A percentile compares a stretch with the other conserved stretches of the same genome.
Evolutionary conservation across 2,888 invertebrate species (phyloP).

Genomic region (Cryptocheilus praepositus): DNA sequence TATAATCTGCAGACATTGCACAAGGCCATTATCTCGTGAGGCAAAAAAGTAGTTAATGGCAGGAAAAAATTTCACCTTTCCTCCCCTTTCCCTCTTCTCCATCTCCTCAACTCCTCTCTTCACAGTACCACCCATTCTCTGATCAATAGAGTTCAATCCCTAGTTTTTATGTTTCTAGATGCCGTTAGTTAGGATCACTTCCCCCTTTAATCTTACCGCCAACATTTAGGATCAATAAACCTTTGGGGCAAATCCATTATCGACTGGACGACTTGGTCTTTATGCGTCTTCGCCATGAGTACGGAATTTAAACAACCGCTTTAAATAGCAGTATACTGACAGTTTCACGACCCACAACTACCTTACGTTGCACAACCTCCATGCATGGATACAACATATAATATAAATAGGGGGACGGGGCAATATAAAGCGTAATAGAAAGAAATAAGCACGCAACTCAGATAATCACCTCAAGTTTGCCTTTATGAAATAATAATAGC

Average conservation of each 20-base stretch:
- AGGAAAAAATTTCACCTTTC: slow-evolving; percentile 28
- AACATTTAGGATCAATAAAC: not conserved
- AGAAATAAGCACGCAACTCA: no score
- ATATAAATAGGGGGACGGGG: no score
- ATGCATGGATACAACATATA: no score
- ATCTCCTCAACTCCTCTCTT: slow-evolving; percentile 1
- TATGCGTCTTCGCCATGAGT: no score
- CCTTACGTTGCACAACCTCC: not conserved
- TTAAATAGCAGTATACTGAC: no score
- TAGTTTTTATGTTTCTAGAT: not conserved
- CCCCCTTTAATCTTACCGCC: slow-evolving; percentile 3
- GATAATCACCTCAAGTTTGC: no score
- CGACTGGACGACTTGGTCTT: no score
- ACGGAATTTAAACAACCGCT: no score
- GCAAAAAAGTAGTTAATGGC: slow-evolving; percentile 42
- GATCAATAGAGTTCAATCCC: slow-evolving; percentile 21
- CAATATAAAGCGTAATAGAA: no score
- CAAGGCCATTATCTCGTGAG: slow-evolving; percentile 26
- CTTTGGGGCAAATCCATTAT: no score
- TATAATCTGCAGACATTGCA: slow-evolving; percentile 38
- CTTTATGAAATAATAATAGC: slow-evolving; percentile 10
- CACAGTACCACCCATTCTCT: slow-evolving; percentile 6
- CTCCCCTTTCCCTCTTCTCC: slow-evolving; percentile 9
- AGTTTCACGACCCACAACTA: no score
- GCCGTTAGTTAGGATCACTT: slow-evolving; percentile 21